Evolutionary conservation across 2,113 vertebrate species (phyloP).

Genomic region (Sylvia atricapilla): DNA sequence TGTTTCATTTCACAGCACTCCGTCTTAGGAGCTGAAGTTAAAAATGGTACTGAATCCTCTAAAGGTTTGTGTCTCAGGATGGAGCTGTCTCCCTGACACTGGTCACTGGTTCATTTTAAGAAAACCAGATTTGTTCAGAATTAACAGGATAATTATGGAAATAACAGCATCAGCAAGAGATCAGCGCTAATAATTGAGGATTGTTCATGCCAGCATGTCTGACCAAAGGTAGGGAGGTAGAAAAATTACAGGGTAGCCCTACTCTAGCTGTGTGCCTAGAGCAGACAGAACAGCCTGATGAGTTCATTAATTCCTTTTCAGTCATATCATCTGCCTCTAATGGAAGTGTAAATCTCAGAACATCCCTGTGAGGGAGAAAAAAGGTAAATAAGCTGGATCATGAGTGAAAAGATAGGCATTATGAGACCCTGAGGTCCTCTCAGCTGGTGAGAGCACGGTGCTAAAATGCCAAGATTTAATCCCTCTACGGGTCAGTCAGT

Average conservation of each 20-base stretch:
- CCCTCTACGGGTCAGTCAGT: fast-evolving
- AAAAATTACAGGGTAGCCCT: background rate
- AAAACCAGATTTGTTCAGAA: background rate
- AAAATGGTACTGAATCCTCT: background rate
- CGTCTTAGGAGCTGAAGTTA: background rate
- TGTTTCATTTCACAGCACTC: background rate
- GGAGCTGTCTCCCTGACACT: background rate
- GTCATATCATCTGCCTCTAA: background rate
- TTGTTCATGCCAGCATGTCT: background rate
- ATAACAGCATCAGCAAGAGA: background rate
- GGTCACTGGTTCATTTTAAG: background rate
- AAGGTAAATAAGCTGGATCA: background rate
- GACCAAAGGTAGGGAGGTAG: background rate
- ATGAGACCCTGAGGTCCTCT: background rate
- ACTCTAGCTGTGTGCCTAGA: background rate
- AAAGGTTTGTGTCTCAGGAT: background rate
- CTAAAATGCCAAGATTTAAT: background rate
- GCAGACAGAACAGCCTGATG: background rate
- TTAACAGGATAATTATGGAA: background rate
- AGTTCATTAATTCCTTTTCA: background rate
- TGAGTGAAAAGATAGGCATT: background rate
- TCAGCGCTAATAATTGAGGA: background rate
- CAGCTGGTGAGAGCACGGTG: background rate
- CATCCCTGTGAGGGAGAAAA: background rate
- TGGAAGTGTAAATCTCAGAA: background rate